Evolutionary conservation across 2,888 invertebrate genomes (phyloP), one percentile per base, ranked within the genome.

Genomic region (Coelogynopora nodosa): DNA sequence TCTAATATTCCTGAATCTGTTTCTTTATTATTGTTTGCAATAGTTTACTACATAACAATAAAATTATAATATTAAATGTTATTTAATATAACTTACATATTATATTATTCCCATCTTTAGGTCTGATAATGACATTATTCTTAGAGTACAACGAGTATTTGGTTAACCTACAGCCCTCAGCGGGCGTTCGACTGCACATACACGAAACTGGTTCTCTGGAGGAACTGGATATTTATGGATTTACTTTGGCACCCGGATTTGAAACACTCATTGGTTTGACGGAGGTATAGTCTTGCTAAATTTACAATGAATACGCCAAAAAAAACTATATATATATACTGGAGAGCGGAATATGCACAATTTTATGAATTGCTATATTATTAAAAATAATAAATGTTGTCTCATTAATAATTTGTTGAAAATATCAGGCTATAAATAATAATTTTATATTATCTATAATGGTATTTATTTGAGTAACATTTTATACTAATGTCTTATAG

Each of bases 131-230:
- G 67, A 90, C 90, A 0, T 86, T 90, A 31, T 88, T 89, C 84
- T 88, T 90, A 27, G 88, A 89, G 67, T 80, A 88, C 23, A 88
- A 89, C 1, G 89, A 90, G 49, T 90, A 89, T 86, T 31, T 90
- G 26, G 89, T 88, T 28, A 86, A 89, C 26, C 87, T 89, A 67
- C 88, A 89, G 0, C 89, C 89, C 27, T 88, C 89, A 84, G 88
- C 87, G 18, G 90, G 90, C 28, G 89, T 88, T 0, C 86, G 89
- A 29, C 84, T 90, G 0, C 85, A 89, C 27, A 87, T 90, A 28
- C 90, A 90, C 80, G 88, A 88, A 0, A 87, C 87, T 30, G 88
- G 89, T 31, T 87, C 88, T 0, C 88, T 88, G 26, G 88, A 89
- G 23, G 88, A 88, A 18, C 89, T 89, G 18, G 88, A 89, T 81